Evolutionary conservation across 2,113 vertebrate species (phyloP).

Genomic region (Rhagologus leucostigma): DNA sequence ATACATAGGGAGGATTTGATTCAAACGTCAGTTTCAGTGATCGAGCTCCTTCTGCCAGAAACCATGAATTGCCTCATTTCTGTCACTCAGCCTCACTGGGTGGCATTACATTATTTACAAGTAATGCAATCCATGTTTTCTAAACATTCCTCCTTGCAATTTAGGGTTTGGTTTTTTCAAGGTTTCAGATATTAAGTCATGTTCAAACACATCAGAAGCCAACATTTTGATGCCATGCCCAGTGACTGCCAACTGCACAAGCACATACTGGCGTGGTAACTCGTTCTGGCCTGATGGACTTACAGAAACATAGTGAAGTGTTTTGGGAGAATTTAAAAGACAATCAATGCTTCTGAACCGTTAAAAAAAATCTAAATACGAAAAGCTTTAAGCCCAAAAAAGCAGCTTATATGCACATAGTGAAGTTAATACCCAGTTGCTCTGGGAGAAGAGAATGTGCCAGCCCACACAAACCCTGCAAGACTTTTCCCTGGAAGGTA

Average conservation of each 20-base stretch:
- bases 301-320: not conserved
- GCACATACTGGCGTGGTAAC: not conserved
- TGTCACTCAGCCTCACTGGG: not conserved
- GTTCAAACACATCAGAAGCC: not conserved
- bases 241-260: not conserved
- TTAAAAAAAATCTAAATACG: not conserved
- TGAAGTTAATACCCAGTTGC: not conserved
- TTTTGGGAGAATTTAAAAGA: not conserved
- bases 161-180: not conserved
- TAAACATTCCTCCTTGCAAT: not conserved
- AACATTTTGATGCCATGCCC: not conserved
- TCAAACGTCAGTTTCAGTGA: not conserved
- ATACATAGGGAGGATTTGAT: not conserved
- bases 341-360: not conserved
- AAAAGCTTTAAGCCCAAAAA: not conserved
- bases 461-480: not conserved
- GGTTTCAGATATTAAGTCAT: not conserved
- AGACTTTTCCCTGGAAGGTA: not conserved
- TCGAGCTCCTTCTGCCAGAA: not conserved
- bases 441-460: not conserved
- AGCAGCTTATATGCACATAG: not conserved
- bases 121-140: constrained; percentile 23
- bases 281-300: not conserved
- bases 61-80: not conserved
- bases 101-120: constrained; percentile 33